Conservation (phyloP, 2,888 invertebrate genomes). For the Sericinus montela region DNA sequence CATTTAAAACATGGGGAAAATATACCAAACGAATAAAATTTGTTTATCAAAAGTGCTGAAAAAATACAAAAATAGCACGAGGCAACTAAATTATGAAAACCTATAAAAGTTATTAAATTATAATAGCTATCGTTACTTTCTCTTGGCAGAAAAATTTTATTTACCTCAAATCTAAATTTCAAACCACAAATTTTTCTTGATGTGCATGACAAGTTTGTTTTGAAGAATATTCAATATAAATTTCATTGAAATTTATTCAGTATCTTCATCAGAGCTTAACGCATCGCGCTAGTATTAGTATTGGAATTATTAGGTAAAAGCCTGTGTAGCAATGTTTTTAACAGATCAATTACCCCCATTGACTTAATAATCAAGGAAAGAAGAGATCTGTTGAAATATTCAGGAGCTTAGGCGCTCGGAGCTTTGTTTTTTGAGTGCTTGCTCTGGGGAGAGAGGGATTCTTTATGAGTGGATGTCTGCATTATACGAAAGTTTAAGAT, state of each 20-base stretch:
- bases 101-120: too few species aligned
- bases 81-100: too few species aligned
- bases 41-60: too few species aligned
- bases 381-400: conserved; percentile 75
- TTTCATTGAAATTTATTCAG: neutral
- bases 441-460: conserved; percentile 54
- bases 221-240: neutral
- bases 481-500: conserved; percentile 62
- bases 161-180: too few species aligned
- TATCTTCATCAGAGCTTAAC: neutral
- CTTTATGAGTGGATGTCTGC: conserved; percentile 67
- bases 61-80: too few species aligned
- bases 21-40: too few species aligned
- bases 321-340: conserved; percentile 30
- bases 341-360: conserved; percentile 77
- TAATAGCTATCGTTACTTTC: too few species aligned
- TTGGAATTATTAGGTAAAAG: conserved; percentile 1
- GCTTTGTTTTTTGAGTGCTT: conserved; percentile 72
- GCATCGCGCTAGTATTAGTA: neutral
- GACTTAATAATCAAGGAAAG: conserved; percentile 76
- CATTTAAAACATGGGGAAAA: too few species aligned
- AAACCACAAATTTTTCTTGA: too few species aligned
- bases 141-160: too few species aligned
- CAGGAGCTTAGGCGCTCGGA: conserved; percentile 56
- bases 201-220: neutral